These are phyloP conservation scores for Acleris cristana DNA, from an alignment of 2,888 invertebrate genomes.

Conservation along the genomic window DNA sequence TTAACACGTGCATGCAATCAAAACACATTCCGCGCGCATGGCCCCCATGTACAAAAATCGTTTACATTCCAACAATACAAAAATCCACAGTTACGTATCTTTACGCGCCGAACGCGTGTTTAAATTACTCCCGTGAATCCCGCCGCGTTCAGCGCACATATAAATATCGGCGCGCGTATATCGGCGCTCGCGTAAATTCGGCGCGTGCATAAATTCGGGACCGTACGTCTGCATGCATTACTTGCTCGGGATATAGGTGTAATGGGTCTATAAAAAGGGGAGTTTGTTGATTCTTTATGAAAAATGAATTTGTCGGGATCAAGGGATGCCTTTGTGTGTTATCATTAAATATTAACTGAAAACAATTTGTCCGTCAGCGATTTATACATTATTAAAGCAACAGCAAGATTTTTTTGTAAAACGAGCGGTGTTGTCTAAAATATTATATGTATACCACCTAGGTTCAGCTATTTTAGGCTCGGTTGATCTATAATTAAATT, in stretches of 20 bases:
- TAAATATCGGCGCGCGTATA: slow-evolving; percentile 12
- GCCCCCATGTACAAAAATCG: background rate
- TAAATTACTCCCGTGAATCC: slow-evolving; percentile 11
- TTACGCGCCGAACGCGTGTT: background rate
- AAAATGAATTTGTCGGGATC: background rate
- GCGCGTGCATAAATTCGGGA: slow-evolving; percentile 12
- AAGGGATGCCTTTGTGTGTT: background rate
- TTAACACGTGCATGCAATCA: background rate
- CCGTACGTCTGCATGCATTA: slow-evolving; percentile 3
- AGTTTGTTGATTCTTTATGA: background rate
- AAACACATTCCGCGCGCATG: background rate
- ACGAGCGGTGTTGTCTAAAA: no score
- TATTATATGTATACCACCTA: no score
- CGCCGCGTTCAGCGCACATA: slow-evolving; percentile 1
- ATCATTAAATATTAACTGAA: no score
- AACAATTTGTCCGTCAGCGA: no score
- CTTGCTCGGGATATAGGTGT: background rate
- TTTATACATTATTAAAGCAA: no score
- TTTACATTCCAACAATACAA: slow-evolving; percentile 7
- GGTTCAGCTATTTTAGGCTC: no score
- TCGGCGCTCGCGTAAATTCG: slow-evolving; percentile 10
- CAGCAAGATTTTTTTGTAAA: no score
- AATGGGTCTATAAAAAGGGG: slow-evolving; percentile 5
- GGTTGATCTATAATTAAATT: no score
- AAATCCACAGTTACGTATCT: background rate